These are phyloP conservation scores for Rhinolophus ferrumequinum DNA, from an alignment of 2,113 vertebrate species.

Conservation along the genomic window DNA sequence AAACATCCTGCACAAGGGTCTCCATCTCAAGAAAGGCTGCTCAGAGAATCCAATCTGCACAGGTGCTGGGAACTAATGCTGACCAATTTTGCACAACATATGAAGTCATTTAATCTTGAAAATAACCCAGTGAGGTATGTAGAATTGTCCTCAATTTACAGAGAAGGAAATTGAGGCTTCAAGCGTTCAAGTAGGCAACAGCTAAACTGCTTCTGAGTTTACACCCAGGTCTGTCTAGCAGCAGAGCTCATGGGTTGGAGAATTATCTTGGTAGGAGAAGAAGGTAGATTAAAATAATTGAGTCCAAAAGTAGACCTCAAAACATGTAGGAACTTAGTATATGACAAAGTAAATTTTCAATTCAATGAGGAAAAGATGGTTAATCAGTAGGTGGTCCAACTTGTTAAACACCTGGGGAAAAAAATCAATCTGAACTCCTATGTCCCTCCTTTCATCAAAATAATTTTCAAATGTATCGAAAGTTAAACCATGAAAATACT, in stretches of 20 bases:
- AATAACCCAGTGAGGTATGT: neutral
- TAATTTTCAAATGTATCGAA: conserved; percentile 11
- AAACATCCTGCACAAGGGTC: neutral
- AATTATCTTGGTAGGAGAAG: neutral
- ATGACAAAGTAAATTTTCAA: neutral
- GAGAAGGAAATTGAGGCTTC: neutral
- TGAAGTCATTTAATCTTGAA: neutral
- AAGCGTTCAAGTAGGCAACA: neutral
- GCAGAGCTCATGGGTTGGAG: neutral
- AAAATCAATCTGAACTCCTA: neutral
- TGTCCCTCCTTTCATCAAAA: conserved; percentile 11
- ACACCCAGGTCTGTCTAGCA: neutral
- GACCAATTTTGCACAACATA: neutral
- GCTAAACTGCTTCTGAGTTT: neutral
- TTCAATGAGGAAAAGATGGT: neutral
- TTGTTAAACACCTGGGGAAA: neutral
- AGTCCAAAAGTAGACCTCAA: neutral
- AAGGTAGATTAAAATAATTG: neutral
- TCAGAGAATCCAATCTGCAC: neutral
- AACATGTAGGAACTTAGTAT: neutral
- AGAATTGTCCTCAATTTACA: neutral
- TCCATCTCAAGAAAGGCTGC: neutral
- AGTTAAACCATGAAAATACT: neutral
- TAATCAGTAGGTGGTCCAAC: neutral
- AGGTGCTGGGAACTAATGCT: neutral